Evolutionary conservation across 2,797 vertebrate genomes (phyloP).

Genomic region (Falco biarmicus): DNA sequence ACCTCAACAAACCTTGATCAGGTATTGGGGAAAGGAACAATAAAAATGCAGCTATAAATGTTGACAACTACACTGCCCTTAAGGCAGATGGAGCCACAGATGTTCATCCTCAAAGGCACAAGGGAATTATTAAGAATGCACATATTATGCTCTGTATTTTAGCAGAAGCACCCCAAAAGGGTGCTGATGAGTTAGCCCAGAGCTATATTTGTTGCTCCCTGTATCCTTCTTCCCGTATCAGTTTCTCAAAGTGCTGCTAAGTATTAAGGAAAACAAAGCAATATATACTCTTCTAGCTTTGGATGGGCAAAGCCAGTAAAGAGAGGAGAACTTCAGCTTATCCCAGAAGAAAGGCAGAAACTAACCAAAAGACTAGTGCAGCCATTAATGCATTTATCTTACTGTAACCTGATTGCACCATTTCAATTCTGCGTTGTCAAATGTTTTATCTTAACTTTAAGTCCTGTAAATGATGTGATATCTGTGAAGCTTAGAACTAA

Average conservation of each 20-base stretch:
- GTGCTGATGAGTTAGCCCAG: not conserved
- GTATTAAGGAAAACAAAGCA: not conserved
- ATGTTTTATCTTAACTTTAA: not conserved
- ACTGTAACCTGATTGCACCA: not conserved
- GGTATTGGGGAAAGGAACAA: not conserved
- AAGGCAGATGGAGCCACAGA: not conserved
- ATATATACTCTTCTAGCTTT: not conserved
- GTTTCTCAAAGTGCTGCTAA: not conserved
- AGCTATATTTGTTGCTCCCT: not conserved
- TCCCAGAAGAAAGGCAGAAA: not conserved
- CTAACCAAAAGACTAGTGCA: not conserved
- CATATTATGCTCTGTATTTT: not conserved
- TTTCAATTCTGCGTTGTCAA: not conserved
- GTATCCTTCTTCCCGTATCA: not conserved
- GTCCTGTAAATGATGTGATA: not conserved
- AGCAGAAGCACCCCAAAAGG: not conserved
- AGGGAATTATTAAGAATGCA: not conserved
- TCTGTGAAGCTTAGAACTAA: not conserved
- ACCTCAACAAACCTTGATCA: not conserved
- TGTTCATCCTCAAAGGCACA: not conserved
- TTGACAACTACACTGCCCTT: not conserved
- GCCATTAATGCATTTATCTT: not conserved
- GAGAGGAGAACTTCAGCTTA: not conserved
- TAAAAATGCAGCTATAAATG: not conserved
- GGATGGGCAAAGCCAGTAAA: not conserved